Evolutionary conservation across 1,140 invertebrate genomes (phyloP).

Genomic region (Galendromus occidentalis): DNA sequence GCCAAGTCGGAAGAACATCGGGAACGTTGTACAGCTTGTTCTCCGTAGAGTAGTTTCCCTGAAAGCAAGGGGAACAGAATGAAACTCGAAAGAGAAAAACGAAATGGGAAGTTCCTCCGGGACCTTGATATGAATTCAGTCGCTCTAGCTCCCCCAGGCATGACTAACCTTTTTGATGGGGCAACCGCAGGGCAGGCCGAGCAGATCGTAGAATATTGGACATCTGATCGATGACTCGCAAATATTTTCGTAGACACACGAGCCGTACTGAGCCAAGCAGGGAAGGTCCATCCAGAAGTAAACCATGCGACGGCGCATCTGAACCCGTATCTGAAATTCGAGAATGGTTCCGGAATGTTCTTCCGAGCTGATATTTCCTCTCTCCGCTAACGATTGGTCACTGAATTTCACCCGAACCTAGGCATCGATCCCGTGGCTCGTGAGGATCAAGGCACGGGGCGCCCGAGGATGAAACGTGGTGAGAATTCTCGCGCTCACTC

Average conservation of each 20-base stretch:
- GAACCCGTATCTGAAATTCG: background rate
- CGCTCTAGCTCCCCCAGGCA: too few species aligned
- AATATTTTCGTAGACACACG: slow-evolving; percentile 5
- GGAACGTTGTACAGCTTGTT: background rate
- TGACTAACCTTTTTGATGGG: background rate
- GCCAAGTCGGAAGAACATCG: background rate
- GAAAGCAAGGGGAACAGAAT: background rate
- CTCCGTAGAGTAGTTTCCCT: background rate
- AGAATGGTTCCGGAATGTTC: too few species aligned
- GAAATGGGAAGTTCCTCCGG: too few species aligned
- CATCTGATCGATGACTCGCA: background rate
- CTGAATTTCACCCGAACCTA: too few species aligned
- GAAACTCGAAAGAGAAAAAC: too few species aligned
- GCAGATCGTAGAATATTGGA: slow-evolving; percentile 6
- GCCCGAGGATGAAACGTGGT: too few species aligned
- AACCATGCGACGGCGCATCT: slow-evolving; percentile 3
- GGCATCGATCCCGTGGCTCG: too few species aligned
- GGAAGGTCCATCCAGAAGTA: slow-evolving; percentile 9
- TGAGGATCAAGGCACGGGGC: too few species aligned
- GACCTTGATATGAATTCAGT: too few species aligned
- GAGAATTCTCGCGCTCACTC: too few species aligned
- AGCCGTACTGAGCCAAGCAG: slow-evolving; percentile 1
- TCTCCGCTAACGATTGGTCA: too few species aligned
- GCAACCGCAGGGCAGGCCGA: slow-evolving; percentile 5
- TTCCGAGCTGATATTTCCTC: too few species aligned